A percentile compares a stretch with the other conserved stretches of the same genome.
Evolutionary conservation across 2,113 vertebrate species (phyloP).

Genomic region (Psilopogon haemacephalus): DNA sequence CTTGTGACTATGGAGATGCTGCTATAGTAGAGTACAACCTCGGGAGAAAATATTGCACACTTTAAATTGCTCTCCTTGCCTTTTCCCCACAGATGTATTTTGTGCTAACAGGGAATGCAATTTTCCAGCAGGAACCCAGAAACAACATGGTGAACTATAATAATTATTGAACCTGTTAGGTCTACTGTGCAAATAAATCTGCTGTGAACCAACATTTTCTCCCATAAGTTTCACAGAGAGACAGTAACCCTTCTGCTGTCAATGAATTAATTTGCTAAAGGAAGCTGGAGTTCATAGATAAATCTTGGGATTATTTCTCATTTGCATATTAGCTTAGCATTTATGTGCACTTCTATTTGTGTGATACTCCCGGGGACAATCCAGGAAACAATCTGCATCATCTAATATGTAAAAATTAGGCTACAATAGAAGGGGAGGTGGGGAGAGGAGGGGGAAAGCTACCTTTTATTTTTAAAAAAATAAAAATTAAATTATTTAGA

Average conservation of each 20-base stretch:
- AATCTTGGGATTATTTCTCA: slow-evolving; percentile 80
- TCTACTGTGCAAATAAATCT: slow-evolving; percentile 77
- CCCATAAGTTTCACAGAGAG: slow-evolving; percentile 77
- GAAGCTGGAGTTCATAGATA: slow-evolving; percentile 79
- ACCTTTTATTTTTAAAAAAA: not conserved
- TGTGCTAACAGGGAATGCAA: slow-evolving; percentile 68
- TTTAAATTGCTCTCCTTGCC: slow-evolving; percentile 65
- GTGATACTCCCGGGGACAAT: slow-evolving; percentile 66
- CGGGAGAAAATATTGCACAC: slow-evolving; percentile 51
- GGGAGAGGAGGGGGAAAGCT: not conserved
- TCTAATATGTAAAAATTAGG: slow-evolving; percentile 69
- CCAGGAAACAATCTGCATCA: slow-evolving; percentile 76
- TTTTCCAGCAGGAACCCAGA: slow-evolving; percentile 63
- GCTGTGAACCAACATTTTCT: slow-evolving; percentile 73
- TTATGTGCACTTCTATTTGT: slow-evolving; percentile 76
- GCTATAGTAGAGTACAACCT: slow-evolving; percentile 42
- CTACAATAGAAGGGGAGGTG: slow-evolving; percentile 7
- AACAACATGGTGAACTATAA: slow-evolving; percentile 67
- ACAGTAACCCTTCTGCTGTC: slow-evolving; percentile 77
- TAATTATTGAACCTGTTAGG: slow-evolving; percentile 61
- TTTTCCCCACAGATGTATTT: slow-evolving; percentile 58
- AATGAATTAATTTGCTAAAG: slow-evolving; percentile 81
- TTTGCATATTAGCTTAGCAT: slow-evolving; percentile 78
- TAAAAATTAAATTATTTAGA: not conserved
- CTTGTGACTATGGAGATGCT: slow-evolving; percentile 56